Percentiles rank a stretch among this genome's conserved stretches.
Evolutionary conservation across 2,888 invertebrate species (phyloP).

Genomic region (Lycaena phlaeas): DNA sequence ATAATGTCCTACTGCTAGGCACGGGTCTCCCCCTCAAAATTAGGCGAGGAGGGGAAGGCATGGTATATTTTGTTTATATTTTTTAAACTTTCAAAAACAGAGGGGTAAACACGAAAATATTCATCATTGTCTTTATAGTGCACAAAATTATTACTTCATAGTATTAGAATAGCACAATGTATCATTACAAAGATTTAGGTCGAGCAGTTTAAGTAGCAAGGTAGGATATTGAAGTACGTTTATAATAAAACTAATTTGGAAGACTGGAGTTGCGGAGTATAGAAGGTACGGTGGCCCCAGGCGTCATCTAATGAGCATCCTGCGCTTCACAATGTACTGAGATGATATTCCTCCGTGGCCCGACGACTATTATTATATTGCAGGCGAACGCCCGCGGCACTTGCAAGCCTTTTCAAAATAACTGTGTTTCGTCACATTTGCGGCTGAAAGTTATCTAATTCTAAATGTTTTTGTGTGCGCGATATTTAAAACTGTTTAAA

Average conservation of each 20-base stretch:
- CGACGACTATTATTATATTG: slow-evolving; percentile 66
- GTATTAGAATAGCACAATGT: no score
- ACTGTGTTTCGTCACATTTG: slow-evolving; percentile 43
- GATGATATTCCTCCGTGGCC: slow-evolving; percentile 58
- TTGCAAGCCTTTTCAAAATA: slow-evolving; percentile 55
- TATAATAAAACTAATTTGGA: slow-evolving; percentile 28
- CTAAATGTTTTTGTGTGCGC: slow-evolving; percentile 26
- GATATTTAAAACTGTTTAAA: no score
- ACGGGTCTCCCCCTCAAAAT: no score
- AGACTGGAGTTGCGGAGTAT: slow-evolving; percentile 21
- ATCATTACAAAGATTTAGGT: slow-evolving; percentile 7
- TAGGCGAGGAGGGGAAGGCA: no score
- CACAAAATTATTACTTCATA: no score
- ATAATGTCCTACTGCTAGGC: no score
- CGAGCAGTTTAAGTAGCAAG: slow-evolving; percentile 18
- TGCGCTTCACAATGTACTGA: slow-evolving; percentile 65
- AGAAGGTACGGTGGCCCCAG: slow-evolving; percentile 36
- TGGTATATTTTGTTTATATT: no score
- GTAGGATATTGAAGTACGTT: slow-evolving; percentile 21
- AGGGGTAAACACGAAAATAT: no score
- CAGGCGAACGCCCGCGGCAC: slow-evolving; percentile 45
- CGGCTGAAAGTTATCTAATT: slow-evolving; percentile 40
- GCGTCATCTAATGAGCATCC: slow-evolving; percentile 71
- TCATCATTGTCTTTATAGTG: no score
- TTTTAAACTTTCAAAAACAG: no score